Percentiles rank a stretch among this genome's conserved stretches.
Conservation (phyloP, 2,797 vertebrate species). For the Hafferia zeledoni region DNA sequence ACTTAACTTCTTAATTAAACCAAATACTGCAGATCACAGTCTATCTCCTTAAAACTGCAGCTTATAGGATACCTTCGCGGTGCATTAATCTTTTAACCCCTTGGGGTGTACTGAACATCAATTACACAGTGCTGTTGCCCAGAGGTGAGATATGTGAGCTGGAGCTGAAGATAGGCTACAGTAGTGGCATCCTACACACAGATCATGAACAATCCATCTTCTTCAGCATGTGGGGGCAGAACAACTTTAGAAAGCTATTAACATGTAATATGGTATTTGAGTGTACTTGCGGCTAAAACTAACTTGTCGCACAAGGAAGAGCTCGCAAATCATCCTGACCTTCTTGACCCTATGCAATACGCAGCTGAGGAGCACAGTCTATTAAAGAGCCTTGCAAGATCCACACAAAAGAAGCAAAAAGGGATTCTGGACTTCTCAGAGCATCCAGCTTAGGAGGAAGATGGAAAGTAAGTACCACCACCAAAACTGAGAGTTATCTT, state of each 20-base stretch:
- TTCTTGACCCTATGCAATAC: slow-evolving; percentile 25
- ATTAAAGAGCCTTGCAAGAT: neutral
- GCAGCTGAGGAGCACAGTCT: neutral
- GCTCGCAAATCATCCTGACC: slow-evolving; percentile 69
- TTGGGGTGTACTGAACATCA: slow-evolving; percentile 73
- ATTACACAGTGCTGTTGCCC: slow-evolving; percentile 64
- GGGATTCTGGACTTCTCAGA: neutral
- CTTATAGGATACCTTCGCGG: slow-evolving; percentile 27
- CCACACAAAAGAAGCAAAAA: neutral
- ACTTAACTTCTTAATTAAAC: slow-evolving; percentile 45
- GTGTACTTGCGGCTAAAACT: slow-evolving; percentile 40
- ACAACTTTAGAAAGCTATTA: slow-evolving; percentile 70
- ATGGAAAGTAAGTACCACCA: neutral
- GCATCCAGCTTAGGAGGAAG: neutral
- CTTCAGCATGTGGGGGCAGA: slow-evolving; percentile 70
- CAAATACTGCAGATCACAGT: neutral
- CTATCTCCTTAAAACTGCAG: slow-evolving; percentile 33
- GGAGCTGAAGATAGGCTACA: slow-evolving; percentile 73
- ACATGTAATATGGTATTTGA: slow-evolving; percentile 60
- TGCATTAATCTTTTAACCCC: slow-evolving; percentile 72
- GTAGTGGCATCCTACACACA: slow-evolving; percentile 64
- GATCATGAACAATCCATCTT: slow-evolving; percentile 79
- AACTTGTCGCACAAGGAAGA: slow-evolving; percentile 61
- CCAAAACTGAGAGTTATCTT: neutral
- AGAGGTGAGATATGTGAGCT: slow-evolving; percentile 75